Percentiles rank a stretch among this genome's conserved stretches.
Evolutionary conservation across 2,888 invertebrate species (phyloP).

Genomic region (Graphium colonna): DNA sequence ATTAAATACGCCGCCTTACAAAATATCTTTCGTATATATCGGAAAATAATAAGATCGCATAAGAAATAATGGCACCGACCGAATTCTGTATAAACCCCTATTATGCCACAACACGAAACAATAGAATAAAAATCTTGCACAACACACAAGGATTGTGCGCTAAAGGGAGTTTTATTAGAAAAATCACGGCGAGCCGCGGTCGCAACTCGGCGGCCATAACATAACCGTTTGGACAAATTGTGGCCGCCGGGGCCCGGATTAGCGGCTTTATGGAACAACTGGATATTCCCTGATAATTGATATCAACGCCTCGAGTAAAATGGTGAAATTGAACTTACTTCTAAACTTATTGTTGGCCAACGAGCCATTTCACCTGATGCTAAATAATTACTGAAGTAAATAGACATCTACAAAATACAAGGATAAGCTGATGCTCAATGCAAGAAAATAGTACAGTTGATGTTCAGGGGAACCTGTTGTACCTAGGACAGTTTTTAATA

Average conservation of each 20-base stretch:
- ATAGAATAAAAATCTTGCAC: constrained; percentile 30
- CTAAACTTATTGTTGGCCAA: too few relatives aligned
- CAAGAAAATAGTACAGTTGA: too few relatives aligned
- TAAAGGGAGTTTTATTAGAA: constrained; percentile 51
- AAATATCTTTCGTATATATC: neutral
- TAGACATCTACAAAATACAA: too few relatives aligned
- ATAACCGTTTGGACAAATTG: constrained; percentile 79
- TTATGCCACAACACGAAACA: constrained; percentile 10
- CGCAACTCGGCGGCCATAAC: constrained; percentile 54
- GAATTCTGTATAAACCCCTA: constrained; percentile 8
- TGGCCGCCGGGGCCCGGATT: constrained; percentile 66
- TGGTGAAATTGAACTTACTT: constrained; percentile 59
- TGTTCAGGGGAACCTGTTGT: too few relatives aligned
- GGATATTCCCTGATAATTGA: constrained; percentile 70
- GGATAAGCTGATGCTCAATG: too few relatives aligned
- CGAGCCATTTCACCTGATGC: too few relatives aligned
- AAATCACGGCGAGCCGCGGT: constrained; percentile 60
- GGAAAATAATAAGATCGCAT: neutral
- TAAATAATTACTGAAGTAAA: too few relatives aligned
- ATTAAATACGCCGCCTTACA: neutral
- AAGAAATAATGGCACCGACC: constrained; percentile 6
- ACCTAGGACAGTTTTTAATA: too few relatives aligned
- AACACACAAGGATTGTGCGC: constrained; percentile 37
- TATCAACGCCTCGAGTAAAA: constrained; percentile 66
- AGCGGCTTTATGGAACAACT: constrained; percentile 74